A percentile compares a stretch with the other conserved stretches of the same genome.
Conservation (phyloP, 2,113 vertebrate species). For the Gnathonemus echidnorhynchus region DNA sequence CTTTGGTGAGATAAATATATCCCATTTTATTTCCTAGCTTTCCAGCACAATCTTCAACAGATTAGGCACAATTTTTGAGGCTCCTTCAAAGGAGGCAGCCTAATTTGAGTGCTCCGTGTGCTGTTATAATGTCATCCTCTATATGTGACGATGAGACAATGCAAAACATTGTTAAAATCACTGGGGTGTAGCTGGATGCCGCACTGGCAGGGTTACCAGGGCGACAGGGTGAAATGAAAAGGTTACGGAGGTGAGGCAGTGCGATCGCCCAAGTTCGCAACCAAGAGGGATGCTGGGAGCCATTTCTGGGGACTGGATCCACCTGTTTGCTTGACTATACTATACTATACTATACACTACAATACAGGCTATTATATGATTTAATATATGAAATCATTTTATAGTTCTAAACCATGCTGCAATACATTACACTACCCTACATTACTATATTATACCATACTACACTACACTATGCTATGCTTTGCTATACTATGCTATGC, state of each 20-base stretch:
- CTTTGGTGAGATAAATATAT: conserved; percentile 8
- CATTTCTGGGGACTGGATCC: not conserved
- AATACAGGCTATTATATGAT: not conserved
- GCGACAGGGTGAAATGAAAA: not conserved
- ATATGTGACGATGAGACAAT: not conserved
- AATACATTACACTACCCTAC: not conserved
- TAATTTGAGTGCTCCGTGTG: not conserved
- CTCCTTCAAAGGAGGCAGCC: not conserved
- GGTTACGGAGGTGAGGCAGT: not conserved
- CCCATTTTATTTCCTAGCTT: conserved; percentile 1
- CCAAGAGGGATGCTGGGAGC: not conserved
- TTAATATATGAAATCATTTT: not conserved
- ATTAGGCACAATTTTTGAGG: not conserved
- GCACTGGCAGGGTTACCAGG: not conserved
- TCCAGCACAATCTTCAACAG: not conserved
- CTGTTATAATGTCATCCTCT: not conserved
- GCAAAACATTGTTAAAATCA: not conserved
- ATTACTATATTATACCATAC: not conserved
- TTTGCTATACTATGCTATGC: no score
- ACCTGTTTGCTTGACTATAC: not conserved
- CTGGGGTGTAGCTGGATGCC: not conserved
- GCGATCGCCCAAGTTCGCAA: not conserved
- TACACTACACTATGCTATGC: not conserved
- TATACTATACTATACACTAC: not conserved
- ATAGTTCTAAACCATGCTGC: not conserved